Evolutionary conservation across 2,888 invertebrate genomes (phyloP).

Genomic region (Aricia artaxerxes): DNA sequence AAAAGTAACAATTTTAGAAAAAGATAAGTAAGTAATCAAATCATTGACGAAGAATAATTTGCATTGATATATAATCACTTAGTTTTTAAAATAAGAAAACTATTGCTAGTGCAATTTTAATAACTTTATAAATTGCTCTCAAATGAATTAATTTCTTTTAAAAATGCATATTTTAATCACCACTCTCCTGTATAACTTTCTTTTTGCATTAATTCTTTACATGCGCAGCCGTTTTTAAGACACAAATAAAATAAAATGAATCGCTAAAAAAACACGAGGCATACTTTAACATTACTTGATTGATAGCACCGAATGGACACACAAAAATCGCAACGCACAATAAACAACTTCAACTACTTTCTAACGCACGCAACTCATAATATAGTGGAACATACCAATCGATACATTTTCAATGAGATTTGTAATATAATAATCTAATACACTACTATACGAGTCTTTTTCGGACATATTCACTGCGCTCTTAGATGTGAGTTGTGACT

Average conservation of each 20-base stretch:
- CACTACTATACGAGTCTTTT: slow-evolving; percentile 50
- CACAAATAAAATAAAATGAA: not conserved
- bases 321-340: slow-evolving; percentile 11
- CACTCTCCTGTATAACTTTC: too few species aligned
- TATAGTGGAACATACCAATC: slow-evolving; percentile 49
- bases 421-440: slow-evolving; percentile 62
- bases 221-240: too few species aligned
- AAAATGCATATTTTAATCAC: too few species aligned
- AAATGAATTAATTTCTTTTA: too few species aligned
- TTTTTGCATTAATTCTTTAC: too few species aligned
- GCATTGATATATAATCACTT: too few species aligned
- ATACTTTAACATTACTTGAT: slow-evolving; percentile 3
- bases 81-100: too few species aligned
- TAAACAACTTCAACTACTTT: not conserved
- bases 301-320: not conserved
- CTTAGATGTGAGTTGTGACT: slow-evolving; percentile 16
- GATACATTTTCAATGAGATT: slow-evolving; percentile 56
- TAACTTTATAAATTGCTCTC: too few species aligned
- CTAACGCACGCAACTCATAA: not conserved
- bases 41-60: too few species aligned
- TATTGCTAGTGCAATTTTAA: too few species aligned
- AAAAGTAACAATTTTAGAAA: too few species aligned
- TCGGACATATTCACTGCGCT: slow-evolving; percentile 52
- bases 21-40: too few species aligned
- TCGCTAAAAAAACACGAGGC: not conserved